Percentiles rank a stretch among this genome's conserved stretches.
Conservation (phyloP, 2,888 invertebrate species). For the Thecophora atra region DNA sequence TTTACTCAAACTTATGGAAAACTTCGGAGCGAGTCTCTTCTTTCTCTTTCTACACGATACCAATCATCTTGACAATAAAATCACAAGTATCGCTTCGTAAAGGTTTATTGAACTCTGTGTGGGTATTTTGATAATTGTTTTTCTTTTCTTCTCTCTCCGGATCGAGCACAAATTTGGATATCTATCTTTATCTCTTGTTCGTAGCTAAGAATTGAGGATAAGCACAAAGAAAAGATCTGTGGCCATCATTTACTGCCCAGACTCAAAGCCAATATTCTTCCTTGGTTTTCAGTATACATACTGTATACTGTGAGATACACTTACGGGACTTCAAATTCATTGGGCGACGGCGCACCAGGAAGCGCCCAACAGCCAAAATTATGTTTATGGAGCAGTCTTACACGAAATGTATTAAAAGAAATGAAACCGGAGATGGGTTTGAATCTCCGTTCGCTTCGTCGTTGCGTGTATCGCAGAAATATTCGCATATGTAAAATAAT, state of each 20-base stretch:
- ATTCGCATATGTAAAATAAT: neutral
- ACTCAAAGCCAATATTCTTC: no score
- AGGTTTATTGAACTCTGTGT: constrained; percentile 26
- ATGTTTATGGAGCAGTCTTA: constrained; percentile 30
- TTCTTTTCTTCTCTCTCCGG: neutral
- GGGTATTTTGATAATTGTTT: neutral
- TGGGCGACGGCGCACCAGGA: constrained; percentile 1
- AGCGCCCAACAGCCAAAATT: constrained; percentile 23
- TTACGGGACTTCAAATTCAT: no score
- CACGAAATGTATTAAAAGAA: neutral
- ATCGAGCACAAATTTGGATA: neutral
- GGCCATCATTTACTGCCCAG: no score
- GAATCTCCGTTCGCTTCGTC: neutral
- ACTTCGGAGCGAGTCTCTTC: no score
- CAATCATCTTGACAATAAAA: neutral
- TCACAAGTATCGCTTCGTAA: constrained; percentile 1
- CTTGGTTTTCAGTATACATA: no score
- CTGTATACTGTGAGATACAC: no score
- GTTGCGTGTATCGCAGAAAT: constrained; percentile 11
- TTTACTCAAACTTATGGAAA: no score
- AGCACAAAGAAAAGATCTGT: no score
- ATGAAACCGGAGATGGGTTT: neutral
- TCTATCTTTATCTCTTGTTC: neutral
- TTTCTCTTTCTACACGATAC: neutral
- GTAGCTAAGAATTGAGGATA: no score